Base-by-base conservation (phyloP, 2,113 vertebrate species). In the Trematomus loennbergii region DNA sequence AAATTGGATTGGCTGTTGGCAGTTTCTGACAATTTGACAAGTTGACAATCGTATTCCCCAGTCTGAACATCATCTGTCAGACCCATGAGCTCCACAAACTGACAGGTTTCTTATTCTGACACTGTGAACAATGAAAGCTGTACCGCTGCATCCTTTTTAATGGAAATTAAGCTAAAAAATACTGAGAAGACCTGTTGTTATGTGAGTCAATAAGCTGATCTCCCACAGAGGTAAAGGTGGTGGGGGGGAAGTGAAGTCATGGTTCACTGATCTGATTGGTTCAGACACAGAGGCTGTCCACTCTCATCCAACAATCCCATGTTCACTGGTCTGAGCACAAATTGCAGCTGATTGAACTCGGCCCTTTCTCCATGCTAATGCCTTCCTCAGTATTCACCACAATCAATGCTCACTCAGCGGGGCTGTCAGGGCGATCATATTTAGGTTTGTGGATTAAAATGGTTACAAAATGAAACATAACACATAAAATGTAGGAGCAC, bases 211-310 rank as follows among this genome's bases (percentile, higher is more conserved):
- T 67, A 33, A 63, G 16, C 3, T 71, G 53, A 68, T 62, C 60
- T 54, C 46, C 55, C 46, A 65, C 55, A 61, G 60, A 66, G 13
- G 22, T 36, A 33, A 13, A 10, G 13, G 48, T 8, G 12, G 22
- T 15, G 11, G 16, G 40, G 12, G n/a, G 57, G 40, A 1, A n/a
- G 70, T 25, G 57, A 73, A 57, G 66, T 67, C 78, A 72, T 4
- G 69, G 75, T 84, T 81, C 79, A 76, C 54, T 67, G 66, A 70
- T 80, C 72, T 73, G 75, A 88, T 70, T 85, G 86, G 85, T 50
- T 80, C 12, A 84, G 78, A 52, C 67, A 59, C 29, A 29, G 75
- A 58, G 55, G 73, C 72, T 59, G 75, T 84, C 78, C 72, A 2
- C 52, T 70, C 61, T 66, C 53, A 71, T 87, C 50, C 29, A 48